Percentiles rank a stretch among this genome's conserved stretches.
phyloP scores from a whole-genome alignment of 2,113 vertebrate genomes.

The Channa maculata region DNA sequence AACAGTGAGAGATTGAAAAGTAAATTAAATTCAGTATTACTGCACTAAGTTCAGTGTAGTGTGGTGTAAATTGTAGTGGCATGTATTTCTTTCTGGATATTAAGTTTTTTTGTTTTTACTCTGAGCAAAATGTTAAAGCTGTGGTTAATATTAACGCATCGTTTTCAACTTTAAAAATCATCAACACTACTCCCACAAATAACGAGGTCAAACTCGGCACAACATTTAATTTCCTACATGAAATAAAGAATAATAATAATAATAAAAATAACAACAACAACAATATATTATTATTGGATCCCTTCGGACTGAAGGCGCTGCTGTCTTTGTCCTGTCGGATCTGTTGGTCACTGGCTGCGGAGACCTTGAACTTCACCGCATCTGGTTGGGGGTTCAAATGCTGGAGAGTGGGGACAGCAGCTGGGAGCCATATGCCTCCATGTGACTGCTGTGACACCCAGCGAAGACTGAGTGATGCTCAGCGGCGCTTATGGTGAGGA shows the following conservation, averaged over 20 bases:
- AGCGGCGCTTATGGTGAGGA: slow-evolving; percentile 20
- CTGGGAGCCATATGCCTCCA: slow-evolving; percentile 75
- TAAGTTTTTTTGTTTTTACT: no score
- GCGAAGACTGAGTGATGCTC: slow-evolving; percentile 55
- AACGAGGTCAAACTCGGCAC: no score
- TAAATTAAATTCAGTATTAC: background rate
- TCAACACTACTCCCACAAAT: no score
- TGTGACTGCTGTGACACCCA: slow-evolving; percentile 65
- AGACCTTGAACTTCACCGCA: slow-evolving; percentile 83
- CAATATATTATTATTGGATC: background rate
- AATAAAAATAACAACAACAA: background rate
- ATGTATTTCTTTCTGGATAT: no score
- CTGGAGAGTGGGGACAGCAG: slow-evolving; percentile 23
- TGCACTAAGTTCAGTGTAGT: no score
- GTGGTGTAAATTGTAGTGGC: no score
- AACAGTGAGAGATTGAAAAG: slow-evolving; percentile 1
- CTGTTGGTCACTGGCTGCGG: slow-evolving; percentile 61
- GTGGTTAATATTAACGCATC: no score
- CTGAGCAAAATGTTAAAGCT: no score
- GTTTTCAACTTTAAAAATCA: no score
- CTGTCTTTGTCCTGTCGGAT: slow-evolving; percentile 29
- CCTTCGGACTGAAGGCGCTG: slow-evolving; percentile 22
- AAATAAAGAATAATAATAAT: slow-evolving; percentile 1
- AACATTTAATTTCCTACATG: no score
- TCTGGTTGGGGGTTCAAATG: slow-evolving; percentile 50